Base-by-base conservation (phyloP, 2,113 vertebrate genomes). In the Sylvia atricapilla region DNA sequence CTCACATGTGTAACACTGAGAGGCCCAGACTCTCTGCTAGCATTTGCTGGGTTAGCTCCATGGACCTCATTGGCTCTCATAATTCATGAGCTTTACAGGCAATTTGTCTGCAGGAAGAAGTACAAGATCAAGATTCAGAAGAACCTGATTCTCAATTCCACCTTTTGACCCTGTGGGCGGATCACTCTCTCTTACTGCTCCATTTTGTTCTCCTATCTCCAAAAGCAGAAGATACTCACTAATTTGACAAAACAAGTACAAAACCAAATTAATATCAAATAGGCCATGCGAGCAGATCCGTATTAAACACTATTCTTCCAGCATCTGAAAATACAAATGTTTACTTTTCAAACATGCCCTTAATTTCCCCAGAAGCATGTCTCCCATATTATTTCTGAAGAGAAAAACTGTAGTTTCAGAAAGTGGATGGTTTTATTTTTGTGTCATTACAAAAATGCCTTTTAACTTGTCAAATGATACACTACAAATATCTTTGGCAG, bases 401-500 rank as follows among this genome's bases (percentile, higher is more conserved):
- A 89, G 66, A 70, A 24, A 56, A 94, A 67, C 30, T 30, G 63
- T 47, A 86, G 68, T 84, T 86, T 96, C 77, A 94, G 74, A 93
- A 93, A 75, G 33, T 13, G 37, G 81, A 94, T 52, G 75, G 52
- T 52, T 96, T 97, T 96, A 92, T 95, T 97, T 97, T 96, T 85
- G 77, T 96, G 86, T 53, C 89, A 90, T 73, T 95, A 94, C 91
- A 94, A 91, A 87, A 85, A 93, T 93, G 94, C 93, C 86, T 96
- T 93, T 95, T 75, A 87, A 96, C 69, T 91, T 84, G 63, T 90
- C 75, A 96, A 91, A 87, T 5, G 89, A 96, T 83, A 77, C 6
- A 46, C 91, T 95, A 87, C 89, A 96, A 94, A 95, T 83, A 96
- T 87, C 60, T 89, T 67, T 96, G 94, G 95, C 69, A 94, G 73